Percentiles rank a stretch among this genome's conserved stretches.
Conservation (phyloP, 2,113 vertebrate genomes). For the Chinchilla lanigera region DNA sequence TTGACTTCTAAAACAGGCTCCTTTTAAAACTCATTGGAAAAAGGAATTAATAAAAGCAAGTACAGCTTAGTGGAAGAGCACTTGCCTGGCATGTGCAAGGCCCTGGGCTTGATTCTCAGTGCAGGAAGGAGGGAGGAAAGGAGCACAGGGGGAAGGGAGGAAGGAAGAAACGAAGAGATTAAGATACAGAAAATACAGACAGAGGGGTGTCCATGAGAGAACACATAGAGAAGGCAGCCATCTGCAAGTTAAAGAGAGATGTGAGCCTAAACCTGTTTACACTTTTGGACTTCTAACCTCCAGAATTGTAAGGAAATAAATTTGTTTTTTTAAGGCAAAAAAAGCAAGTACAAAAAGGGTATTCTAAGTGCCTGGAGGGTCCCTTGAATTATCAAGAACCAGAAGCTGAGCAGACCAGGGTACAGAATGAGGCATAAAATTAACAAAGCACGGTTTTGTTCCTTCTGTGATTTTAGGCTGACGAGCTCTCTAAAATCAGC, state of each 20-base stretch:
- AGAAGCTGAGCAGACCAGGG: neutral
- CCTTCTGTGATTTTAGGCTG: neutral
- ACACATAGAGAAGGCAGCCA: neutral
- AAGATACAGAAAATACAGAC: neutral
- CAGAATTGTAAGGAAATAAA: neutral
- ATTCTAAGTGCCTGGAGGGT: neutral
- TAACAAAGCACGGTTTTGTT: neutral
- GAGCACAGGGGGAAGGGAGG: neutral
- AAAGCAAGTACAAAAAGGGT: neutral
- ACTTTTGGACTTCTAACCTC: neutral
- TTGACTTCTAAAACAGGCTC: neutral
- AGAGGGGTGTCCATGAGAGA: neutral
- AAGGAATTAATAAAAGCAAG: neutral
- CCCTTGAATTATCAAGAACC: conserved; percentile 23
- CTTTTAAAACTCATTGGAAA: neutral
- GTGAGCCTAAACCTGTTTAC: neutral
- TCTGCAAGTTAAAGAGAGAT: neutral
- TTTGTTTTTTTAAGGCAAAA: neutral
- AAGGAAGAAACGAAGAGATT: neutral
- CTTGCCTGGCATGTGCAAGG: neutral
- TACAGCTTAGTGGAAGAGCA: neutral
- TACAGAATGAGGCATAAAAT: neutral
- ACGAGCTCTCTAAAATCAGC: neutral
- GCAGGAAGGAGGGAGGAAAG: neutral
- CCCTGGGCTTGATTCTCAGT: neutral